Conservation (phyloP, 2,797 vertebrate genomes). For the Sebastes umbrosus region DNA sequence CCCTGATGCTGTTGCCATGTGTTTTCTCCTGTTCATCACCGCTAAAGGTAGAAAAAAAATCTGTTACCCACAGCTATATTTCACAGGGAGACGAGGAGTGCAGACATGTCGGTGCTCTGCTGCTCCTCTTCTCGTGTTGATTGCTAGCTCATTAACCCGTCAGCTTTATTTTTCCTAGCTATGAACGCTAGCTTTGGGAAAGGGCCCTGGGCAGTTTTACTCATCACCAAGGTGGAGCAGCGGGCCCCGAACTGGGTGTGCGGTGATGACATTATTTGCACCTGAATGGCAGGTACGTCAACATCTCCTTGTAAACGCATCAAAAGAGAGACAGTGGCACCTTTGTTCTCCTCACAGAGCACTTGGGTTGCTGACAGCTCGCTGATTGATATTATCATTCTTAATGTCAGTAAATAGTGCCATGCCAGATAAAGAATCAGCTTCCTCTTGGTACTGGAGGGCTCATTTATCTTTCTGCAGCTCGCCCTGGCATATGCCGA, state of each 20-base stretch:
- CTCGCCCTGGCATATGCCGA: constrained; percentile 68
- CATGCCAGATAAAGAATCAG: constrained; percentile 83
- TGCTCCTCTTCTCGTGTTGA: constrained; percentile 69
- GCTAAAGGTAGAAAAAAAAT: constrained; percentile 67
- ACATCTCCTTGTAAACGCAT: constrained; percentile 82
- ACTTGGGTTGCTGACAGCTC: constrained; percentile 83
- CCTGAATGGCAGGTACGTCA: constrained; percentile 84
- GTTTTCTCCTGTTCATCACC: constrained; percentile 78
- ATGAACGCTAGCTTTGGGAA: constrained; percentile 37
- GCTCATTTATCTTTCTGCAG: constrained; percentile 84
- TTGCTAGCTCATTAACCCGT: constrained; percentile 80
- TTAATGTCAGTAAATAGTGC: constrained; percentile 89
- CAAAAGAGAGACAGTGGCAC: constrained; percentile 79
- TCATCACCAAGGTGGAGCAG: constrained; percentile 73
- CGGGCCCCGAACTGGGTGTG: constrained; percentile 62
- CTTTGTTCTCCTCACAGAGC: constrained; percentile 84
- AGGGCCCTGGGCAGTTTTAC: constrained; percentile 67
- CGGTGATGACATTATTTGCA: constrained; percentile 84
- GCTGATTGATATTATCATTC: constrained; percentile 90
- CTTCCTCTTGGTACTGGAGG: constrained; percentile 77
- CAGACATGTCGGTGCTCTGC: constrained; percentile 69
- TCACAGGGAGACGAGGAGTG: constrained; percentile 57
- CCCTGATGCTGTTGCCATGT: constrained; percentile 77
- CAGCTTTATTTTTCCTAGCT: constrained; percentile 59
- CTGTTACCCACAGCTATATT: constrained; percentile 77